phyloP scores from a whole-genome alignment of 1,140 invertebrate genomes.

The Drosophila kepulauana region DNA sequence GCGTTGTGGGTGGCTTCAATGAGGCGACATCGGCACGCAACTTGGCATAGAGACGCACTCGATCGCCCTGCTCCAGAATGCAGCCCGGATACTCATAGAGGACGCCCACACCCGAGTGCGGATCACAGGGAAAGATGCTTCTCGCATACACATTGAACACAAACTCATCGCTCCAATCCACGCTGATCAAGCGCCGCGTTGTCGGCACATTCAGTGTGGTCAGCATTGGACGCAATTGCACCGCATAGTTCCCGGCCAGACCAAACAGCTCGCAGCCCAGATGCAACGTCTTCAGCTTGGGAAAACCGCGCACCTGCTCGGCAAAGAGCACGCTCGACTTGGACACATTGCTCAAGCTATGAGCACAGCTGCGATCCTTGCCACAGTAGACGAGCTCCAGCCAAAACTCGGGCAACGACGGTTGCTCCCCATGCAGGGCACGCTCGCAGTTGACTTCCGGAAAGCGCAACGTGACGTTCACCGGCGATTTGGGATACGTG shows the following conservation, averaged over 20 bases:
- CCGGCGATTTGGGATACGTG: slow-evolving; percentile 91
- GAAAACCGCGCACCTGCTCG: slow-evolving; percentile 90
- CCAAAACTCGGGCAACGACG: slow-evolving; percentile 89
- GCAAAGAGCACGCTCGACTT: slow-evolving; percentile 87
- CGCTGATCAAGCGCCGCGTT: slow-evolving; percentile 88
- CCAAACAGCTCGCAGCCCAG: slow-evolving; percentile 92
- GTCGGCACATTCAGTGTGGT: slow-evolving; percentile 87
- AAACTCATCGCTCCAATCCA: slow-evolving; percentile 92
- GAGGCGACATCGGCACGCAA: slow-evolving; percentile 89
- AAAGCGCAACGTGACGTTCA: slow-evolving; percentile 90
- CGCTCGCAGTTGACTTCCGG: slow-evolving; percentile 88
- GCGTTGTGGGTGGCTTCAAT: slow-evolving; percentile 86
- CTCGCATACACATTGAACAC: slow-evolving; percentile 92
- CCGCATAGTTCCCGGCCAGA: slow-evolving; percentile 90
- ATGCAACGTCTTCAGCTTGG: slow-evolving; percentile 87
- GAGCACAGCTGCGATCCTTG: slow-evolving; percentile 85
- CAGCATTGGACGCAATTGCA: slow-evolving; percentile 88
- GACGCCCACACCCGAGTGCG: slow-evolving; percentile 88
- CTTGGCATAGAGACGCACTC: slow-evolving; percentile 90
- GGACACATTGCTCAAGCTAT: slow-evolving; percentile 48
- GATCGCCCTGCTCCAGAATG: slow-evolving; percentile 90
- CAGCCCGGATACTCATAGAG: slow-evolving; percentile 93
- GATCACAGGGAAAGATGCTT: slow-evolving; percentile 92
- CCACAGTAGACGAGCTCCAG: slow-evolving; percentile 92
- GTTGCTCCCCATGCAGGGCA: slow-evolving; percentile 85